Conservation (phyloP, 2,113 vertebrate genomes). For the Acanthisitta chloris region DNA sequence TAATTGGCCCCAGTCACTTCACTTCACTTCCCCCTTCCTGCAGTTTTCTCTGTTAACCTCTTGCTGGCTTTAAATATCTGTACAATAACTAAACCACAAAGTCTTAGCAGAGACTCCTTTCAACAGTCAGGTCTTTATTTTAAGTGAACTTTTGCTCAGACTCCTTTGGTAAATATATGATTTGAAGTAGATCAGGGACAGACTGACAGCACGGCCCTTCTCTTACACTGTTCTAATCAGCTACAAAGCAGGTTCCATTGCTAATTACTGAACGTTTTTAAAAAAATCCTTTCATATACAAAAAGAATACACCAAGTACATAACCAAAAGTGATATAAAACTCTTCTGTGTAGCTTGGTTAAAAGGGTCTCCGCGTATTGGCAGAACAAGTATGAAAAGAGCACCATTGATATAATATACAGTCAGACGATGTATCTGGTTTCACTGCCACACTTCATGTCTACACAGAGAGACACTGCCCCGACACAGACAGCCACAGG, state of each 20-base stretch:
- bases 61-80: neutral
- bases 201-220: slow-evolving; percentile 32
- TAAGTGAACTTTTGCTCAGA: slow-evolving; percentile 50
- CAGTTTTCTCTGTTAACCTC: neutral
- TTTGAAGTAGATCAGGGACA: slow-evolving; percentile 61
- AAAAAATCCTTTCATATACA: slow-evolving; percentile 73
- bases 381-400: slow-evolving; percentile 74
- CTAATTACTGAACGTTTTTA: slow-evolving; percentile 55
- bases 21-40: neutral
- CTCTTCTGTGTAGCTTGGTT: slow-evolving; percentile 66
- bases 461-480: slow-evolving; percentile 21
- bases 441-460: slow-evolving; percentile 15
- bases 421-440: slow-evolving; percentile 49
- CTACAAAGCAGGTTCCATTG: slow-evolving; percentile 59
- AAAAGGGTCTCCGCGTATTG: slow-evolving; percentile 63
- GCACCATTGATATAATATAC: slow-evolving; percentile 67
- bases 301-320: slow-evolving; percentile 68
- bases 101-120: slow-evolving; percentile 52
- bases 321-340: slow-evolving; percentile 72
- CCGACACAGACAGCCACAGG: neutral
- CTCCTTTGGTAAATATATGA: slow-evolving; percentile 65
- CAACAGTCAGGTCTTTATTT: slow-evolving; percentile 57
- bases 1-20: neutral
- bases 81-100: slow-evolving; percentile 46
- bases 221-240: slow-evolving; percentile 32